Base-by-base conservation (phyloP, 1,140 invertebrate genomes). In the Bombus confusus region DNA sequence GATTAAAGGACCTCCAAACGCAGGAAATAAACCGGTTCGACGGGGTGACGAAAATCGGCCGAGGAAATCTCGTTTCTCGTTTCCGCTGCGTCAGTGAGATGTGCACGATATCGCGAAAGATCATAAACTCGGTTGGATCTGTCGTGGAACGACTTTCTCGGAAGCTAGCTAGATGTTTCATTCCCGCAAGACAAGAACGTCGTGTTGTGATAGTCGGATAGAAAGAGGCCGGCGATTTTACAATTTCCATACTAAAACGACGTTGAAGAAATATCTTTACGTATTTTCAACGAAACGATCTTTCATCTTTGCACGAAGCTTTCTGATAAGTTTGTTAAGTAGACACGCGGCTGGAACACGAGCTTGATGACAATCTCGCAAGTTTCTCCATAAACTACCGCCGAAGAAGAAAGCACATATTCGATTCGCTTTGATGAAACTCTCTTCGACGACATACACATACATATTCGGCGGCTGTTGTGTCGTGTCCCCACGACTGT, bases 191-290 rank as follows among this genome's bases (percentile, higher is more conserved):
- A 39, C 80, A 47, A 3, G 62, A 28, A 77, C 69, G 41, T 74
- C 62, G 82, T 57, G 47, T 22, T 52, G 59, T 15, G 59, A 71
- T 64, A 52, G 59, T 28, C 57, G 5, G 69, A 81, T 37, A 39
- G 62, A 87, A 47, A 69, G 74, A 57, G 80, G 43, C 57, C 69
- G 47, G 68, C 83, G 82, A 88, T 89, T 88, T 89, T 88, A 88
- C 71, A 52, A 52, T 52, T 22, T 52, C 18, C 47, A 2, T 52
- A 22, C 47, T 52, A 52, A 2, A 6, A 52, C 76, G 80, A 66
- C 64, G 59, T 81, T 22, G 18, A 52, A 52, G 5, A 52, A 52
- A 78, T 25, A 68, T 81, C n/a, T 43, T 68, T 78, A 78, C 12
- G 68, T 78, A 66, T 78, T 74, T 74, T 83, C 78, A 89, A 31